These are phyloP conservation scores for Microcebus lehilahytsara DNA, from an alignment of 2,113 vertebrate genomes.

Conservation along the genomic window DNA sequence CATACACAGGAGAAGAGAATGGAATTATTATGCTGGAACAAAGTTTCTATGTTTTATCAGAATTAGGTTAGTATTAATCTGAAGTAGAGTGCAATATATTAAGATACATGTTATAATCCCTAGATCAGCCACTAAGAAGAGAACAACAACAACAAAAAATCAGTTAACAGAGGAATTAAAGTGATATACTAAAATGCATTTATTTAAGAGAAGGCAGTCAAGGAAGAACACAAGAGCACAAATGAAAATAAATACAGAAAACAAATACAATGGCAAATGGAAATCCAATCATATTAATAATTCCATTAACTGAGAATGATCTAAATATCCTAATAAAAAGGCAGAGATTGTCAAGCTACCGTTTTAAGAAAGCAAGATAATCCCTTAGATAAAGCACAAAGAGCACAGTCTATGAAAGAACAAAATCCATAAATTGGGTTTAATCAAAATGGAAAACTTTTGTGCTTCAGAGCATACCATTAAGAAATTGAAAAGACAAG, in stretches of 20 bases:
- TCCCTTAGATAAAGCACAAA: not conserved
- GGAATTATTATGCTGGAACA: not conserved
- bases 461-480: not conserved
- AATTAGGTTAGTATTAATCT: not conserved
- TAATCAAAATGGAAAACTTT: not conserved
- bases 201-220: not conserved
- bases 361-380: not conserved
- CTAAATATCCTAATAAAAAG: not conserved
- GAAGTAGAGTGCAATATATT: not conserved
- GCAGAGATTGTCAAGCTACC: not conserved
- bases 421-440: not conserved
- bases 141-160: not conserved
- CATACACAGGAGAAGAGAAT: not conserved
- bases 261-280: not conserved
- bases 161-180: not conserved
- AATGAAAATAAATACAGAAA: not conserved
- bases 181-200: not conserved
- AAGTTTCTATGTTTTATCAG: not conserved
- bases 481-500: not conserved
- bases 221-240: not conserved
- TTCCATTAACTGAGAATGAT: not conserved
- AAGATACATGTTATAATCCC: not conserved
- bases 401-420: not conserved
- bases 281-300: not conserved
- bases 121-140: not conserved